Percentiles rank a stretch among this genome's conserved stretches.
phyloP scores from a whole-genome alignment of 2,888 invertebrate genomes.

The Drosophila buzzatii region DNA sequence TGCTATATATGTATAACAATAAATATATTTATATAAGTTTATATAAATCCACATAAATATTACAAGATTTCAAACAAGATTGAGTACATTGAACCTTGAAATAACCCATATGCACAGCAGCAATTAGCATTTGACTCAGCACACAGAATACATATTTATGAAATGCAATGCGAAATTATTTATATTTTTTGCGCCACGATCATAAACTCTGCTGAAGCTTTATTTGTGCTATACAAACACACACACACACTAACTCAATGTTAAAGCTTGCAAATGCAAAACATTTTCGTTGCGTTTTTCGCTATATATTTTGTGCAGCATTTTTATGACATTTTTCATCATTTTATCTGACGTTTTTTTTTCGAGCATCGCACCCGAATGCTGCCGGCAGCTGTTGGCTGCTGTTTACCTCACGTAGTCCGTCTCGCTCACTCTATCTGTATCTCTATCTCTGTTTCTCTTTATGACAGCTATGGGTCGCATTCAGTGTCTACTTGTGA shows the following conservation, averaged over 20 bases:
- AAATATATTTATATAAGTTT: background rate
- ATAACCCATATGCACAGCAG: slow-evolving; percentile 8
- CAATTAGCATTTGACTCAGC: slow-evolving; percentile 21
- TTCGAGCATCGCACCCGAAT: slow-evolving; percentile 4
- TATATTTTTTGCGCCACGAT: slow-evolving; percentile 22
- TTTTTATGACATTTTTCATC: slow-evolving; percentile 68
- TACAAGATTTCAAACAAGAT: too few species aligned
- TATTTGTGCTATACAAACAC: slow-evolving; percentile 26
- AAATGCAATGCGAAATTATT: slow-evolving; percentile 17
- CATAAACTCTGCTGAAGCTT: slow-evolving; percentile 40
- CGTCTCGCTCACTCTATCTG: slow-evolving; percentile 4
- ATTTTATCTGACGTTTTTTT: slow-evolving; percentile 70
- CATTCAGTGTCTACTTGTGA: slow-evolving; percentile 82
- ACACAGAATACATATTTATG: slow-evolving; percentile 21
- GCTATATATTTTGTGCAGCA: slow-evolving; percentile 33
- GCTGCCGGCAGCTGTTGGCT: slow-evolving; percentile 16
- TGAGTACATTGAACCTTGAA: slow-evolving; percentile 4
- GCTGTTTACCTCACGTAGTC: slow-evolving; percentile 4
- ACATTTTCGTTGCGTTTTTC: slow-evolving; percentile 41
- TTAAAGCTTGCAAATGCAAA: slow-evolving; percentile 59
- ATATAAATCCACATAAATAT: background rate
- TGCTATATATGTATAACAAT: background rate
- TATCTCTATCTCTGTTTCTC: slow-evolving; percentile 14
- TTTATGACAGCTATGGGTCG: slow-evolving; percentile 63
- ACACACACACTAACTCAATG: slow-evolving; percentile 20